phyloP scores from a whole-genome alignment of 2,113 vertebrate genomes.

The Siniperca knerii region DNA sequence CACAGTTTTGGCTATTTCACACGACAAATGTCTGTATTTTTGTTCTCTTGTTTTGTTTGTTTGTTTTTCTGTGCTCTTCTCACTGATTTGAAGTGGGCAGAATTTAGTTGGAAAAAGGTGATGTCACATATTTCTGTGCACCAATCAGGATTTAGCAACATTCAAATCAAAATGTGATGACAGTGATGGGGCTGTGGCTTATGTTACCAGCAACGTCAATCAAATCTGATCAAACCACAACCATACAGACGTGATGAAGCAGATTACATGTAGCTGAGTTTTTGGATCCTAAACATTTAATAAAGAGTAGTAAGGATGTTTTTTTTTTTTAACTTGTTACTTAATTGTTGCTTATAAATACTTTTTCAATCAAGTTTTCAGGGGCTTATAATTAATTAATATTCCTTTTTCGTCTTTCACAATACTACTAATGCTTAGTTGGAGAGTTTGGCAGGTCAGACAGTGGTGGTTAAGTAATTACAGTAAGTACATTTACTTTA shows the following conservation, averaged over 20 bases:
- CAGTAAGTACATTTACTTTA: background rate
- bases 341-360: background rate
- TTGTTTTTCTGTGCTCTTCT: no score
- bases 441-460: background rate
- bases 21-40: no score
- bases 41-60: no score
- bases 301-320: background rate
- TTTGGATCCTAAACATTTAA: background rate
- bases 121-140: no score
- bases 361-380: background rate
- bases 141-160: no score
- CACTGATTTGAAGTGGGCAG: no score
- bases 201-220: background rate
- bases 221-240: background rate
- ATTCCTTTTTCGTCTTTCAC: background rate
- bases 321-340: background rate
- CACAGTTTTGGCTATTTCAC: no score
- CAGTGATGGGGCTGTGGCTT: background rate
- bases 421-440: background rate
- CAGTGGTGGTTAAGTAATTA: background rate
- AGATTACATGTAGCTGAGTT: background rate
- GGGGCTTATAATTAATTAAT: background rate
- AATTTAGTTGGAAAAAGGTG: no score
- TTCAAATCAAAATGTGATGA: conserved; percentile 4
- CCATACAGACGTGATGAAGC: no score